Percentiles rank a stretch among this genome's conserved stretches.
Conservation (phyloP, 1,140 invertebrate species). For the Pogonus chalceus region DNA sequence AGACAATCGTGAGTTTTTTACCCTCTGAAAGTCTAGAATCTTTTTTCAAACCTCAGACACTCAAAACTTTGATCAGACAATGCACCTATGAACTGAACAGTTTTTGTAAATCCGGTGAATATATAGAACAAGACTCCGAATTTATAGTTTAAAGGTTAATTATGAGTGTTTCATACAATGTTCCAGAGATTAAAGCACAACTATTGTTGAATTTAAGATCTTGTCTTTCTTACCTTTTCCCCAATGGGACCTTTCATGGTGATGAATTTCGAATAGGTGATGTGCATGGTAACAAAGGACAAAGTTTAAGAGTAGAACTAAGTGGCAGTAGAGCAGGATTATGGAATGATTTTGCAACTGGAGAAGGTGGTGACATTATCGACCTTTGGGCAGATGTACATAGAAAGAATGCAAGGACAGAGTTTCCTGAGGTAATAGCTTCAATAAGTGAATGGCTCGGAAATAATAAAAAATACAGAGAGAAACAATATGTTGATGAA, state of each 20-base stretch:
- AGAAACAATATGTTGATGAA: too few species aligned
- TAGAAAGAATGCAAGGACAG: constrained; percentile 5
- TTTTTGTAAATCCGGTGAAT: too few species aligned
- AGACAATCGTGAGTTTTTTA: too few species aligned
- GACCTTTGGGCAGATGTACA: too few species aligned
- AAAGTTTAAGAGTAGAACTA: neutral
- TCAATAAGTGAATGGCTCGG: constrained; percentile 6
- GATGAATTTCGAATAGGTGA: constrained; percentile 2
- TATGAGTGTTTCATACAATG: too few species aligned
- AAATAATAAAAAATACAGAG: neutral
- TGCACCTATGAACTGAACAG: too few species aligned
- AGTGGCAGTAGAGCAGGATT: neutral
- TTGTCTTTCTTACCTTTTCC: neutral
- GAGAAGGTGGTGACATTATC: too few species aligned
- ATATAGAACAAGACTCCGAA: too few species aligned
- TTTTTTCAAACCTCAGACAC: too few species aligned
- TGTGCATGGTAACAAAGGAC: constrained; percentile 3
- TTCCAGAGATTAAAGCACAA: neutral
- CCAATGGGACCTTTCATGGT: constrained; percentile 3
- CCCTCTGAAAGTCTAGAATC: too few species aligned
- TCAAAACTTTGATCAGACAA: too few species aligned
- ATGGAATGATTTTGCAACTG: constrained; percentile 7
- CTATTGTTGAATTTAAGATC: neutral
- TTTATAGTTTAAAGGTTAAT: too few species aligned
- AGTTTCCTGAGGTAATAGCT: constrained; percentile 5